Conservation (phyloP, 2,888 invertebrate species). For the Diabrotica balteata region DNA sequence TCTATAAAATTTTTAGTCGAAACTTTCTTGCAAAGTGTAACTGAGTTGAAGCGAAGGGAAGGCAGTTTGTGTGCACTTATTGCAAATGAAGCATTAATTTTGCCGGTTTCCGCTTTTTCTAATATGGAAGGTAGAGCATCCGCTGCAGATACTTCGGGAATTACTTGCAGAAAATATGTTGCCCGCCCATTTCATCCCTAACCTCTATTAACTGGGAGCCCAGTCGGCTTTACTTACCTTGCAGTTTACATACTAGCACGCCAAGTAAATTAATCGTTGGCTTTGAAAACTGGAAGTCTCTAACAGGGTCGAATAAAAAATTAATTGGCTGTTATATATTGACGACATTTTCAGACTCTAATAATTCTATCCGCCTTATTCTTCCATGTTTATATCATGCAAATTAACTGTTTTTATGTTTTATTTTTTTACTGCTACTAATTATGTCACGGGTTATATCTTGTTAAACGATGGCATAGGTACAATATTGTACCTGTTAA, state of each 20-base stretch:
- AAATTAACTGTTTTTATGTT: too few relatives aligned
- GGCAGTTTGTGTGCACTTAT: conserved; percentile 4
- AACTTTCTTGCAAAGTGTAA: conserved; percentile 8
- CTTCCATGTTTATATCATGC: too few relatives aligned
- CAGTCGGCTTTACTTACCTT: neutral
- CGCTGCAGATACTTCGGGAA: conserved; percentile 10
- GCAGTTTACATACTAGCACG: neutral
- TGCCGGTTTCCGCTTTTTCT: conserved; percentile 16
- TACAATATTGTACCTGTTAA: too few relatives aligned
- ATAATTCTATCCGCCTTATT: too few relatives aligned
- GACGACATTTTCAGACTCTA: too few relatives aligned
- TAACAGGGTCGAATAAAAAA: too few relatives aligned
- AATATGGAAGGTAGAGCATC: conserved; percentile 1
- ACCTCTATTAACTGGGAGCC: neutral
- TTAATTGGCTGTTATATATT: too few relatives aligned
- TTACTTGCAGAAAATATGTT: conserved; percentile 2
- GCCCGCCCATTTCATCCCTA: neutral
- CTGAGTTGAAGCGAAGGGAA: neutral
- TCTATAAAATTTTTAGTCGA: conserved; percentile 10
- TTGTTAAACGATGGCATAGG: too few relatives aligned
- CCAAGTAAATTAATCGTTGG: neutral
- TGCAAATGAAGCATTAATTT: conserved; percentile 17
- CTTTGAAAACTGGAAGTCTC: too few relatives aligned
- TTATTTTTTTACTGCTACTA: too few relatives aligned
- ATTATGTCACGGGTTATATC: too few relatives aligned